Percentiles rank a stretch among this genome's conserved stretches.
phyloP scores from a whole-genome alignment of 2,797 vertebrate genomes.

The Telmatherina bonti region DNA sequence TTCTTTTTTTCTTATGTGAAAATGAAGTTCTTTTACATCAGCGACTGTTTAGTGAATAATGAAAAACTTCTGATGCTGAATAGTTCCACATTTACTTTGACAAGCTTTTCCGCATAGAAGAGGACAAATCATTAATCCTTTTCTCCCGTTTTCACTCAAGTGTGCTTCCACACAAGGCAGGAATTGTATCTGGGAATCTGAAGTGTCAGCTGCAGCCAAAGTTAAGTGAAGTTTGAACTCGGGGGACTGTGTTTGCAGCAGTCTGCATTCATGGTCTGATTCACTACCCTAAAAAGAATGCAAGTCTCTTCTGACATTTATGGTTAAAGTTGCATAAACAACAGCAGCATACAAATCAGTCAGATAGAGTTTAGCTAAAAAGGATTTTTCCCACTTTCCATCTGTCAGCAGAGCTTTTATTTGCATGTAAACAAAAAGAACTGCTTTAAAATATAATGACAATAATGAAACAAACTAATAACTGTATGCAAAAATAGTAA shows the following conservation, averaged over 20 bases:
- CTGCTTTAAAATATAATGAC: neutral
- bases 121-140: constrained; percentile 52
- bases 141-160: constrained; percentile 54
- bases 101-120: constrained; percentile 51
- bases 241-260: constrained; percentile 42
- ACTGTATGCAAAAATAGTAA: neutral
- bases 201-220: constrained; percentile 53
- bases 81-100: constrained; percentile 60
- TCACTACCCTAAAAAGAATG: constrained; percentile 31
- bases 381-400: constrained; percentile 21
- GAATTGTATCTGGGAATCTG: constrained; percentile 49
- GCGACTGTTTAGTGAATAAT: constrained; percentile 54
- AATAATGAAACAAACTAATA: neutral
- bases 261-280: constrained; percentile 40
- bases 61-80: constrained; percentile 55
- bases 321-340: constrained; percentile 58
- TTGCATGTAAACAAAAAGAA: constrained; percentile 17
- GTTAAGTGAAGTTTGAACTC: constrained; percentile 58
- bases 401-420: constrained; percentile 10
- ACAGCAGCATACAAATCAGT: constrained; percentile 46
- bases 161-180: constrained; percentile 40
- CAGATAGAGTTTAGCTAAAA: constrained; percentile 26
- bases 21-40: constrained; percentile 33
- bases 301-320: constrained; percentile 41
- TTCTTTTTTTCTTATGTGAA: constrained; percentile 36